Conservation (phyloP, 2,113 vertebrate genomes). For the Oenanthe oenanthe region DNA sequence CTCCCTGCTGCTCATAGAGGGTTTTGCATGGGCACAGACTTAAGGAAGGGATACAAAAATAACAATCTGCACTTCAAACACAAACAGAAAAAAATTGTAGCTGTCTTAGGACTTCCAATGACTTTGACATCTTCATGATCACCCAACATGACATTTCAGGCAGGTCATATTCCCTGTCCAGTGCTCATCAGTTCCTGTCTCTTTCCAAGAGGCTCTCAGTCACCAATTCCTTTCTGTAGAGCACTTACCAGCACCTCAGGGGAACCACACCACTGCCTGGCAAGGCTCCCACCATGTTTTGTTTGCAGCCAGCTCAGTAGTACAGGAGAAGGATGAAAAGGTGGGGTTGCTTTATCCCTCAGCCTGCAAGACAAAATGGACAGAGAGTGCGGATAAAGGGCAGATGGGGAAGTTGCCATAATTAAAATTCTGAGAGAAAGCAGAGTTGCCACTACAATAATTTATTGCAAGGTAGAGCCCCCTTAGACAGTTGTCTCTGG, state of each 20-base stretch:
- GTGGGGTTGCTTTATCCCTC: not conserved
- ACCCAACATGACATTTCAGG: not conserved
- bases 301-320: not conserved
- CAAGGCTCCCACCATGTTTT: not conserved
- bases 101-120: not conserved
- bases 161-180: not conserved
- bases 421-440: not conserved
- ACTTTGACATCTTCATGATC: not conserved
- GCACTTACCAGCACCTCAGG: not conserved
- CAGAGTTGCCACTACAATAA: not conserved
- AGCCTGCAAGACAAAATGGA: not conserved
- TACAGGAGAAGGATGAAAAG: not conserved
- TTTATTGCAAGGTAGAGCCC: not conserved
- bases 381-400: not conserved
- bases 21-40: not conserved
- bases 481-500: not conserved
- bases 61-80: not conserved
- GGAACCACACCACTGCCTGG: not conserved
- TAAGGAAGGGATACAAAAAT: not conserved
- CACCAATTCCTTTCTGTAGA: not conserved
- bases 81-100: not conserved
- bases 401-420: not conserved
- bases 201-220: not conserved
- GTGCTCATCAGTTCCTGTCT: not conserved
- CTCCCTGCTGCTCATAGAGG: not conserved